These are phyloP conservation scores for Avahi laniger DNA, from an alignment of 2,797 vertebrate genomes.

Conservation along the genomic window DNA sequence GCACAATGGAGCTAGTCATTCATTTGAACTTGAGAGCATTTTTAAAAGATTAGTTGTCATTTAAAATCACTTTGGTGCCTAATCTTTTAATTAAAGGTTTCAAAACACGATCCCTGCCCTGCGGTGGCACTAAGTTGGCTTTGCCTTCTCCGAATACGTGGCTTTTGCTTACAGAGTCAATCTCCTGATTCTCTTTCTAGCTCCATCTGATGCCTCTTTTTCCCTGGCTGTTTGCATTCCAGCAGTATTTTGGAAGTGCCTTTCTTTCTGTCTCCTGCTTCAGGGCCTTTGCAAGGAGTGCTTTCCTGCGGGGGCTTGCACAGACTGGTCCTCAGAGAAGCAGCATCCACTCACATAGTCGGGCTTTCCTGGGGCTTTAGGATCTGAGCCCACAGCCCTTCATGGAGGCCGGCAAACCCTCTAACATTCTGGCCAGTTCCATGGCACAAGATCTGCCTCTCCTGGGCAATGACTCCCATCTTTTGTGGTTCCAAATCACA, in stretches of 20 bases:
- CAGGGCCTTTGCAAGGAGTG: neutral
- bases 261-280: neutral
- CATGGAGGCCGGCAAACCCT: neutral
- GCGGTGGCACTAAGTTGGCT: neutral
- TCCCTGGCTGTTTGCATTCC: neutral
- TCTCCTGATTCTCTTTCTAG: neutral
- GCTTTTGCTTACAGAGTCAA: neutral
- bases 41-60: slow-evolving; percentile 4
- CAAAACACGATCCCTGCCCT: neutral
- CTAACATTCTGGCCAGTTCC: neutral
- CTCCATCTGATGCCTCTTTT: neutral
- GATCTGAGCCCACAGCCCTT: neutral
- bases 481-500: neutral
- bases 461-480: fast-evolving
- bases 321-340: neutral
- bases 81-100: neutral
- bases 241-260: neutral
- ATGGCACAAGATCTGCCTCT: neutral
- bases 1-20: neutral
- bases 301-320: neutral
- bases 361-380: neutral
- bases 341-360: neutral
- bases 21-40: neutral
- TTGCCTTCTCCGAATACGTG: neutral
- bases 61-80: slow-evolving; percentile 5